A percentile compares a stretch with the other conserved stretches of the same genome.
Conservation (phyloP, 2,113 vertebrate genomes). For the Nettapus auritus region DNA sequence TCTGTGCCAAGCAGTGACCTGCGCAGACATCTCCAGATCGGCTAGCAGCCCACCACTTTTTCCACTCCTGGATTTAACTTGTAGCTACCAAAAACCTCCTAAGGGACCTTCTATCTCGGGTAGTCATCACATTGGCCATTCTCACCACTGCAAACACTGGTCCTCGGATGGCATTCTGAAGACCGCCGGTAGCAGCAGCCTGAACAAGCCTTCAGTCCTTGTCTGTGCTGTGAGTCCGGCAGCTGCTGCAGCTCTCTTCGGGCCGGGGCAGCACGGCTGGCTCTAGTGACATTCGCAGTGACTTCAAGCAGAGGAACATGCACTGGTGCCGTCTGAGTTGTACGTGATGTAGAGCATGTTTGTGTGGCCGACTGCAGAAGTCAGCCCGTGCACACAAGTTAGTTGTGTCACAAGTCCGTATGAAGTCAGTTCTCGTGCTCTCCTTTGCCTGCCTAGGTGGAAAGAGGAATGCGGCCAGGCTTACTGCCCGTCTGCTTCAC, state of each 20-base stretch:
- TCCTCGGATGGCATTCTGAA: not conserved
- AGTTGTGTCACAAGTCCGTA: no score
- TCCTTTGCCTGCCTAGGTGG: not conserved
- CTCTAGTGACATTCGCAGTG: not conserved
- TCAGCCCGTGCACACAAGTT: not conserved
- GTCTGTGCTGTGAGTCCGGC: accelerated
- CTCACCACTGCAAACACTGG: not conserved
- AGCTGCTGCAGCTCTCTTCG: not conserved
- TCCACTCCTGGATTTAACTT: not conserved
- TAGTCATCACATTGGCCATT: not conserved
- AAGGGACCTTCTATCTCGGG: not conserved
- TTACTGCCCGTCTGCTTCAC: accelerated
- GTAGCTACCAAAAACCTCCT: not conserved
- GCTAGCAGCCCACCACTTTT: not conserved
- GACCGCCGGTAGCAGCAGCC: not conserved
- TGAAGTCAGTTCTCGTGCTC: not conserved
- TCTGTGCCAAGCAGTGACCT: not conserved
- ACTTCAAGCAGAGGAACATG: not conserved
- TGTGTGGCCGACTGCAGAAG: not conserved
- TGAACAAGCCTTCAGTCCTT: not conserved
- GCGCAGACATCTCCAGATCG: not conserved
- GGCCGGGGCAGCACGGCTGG: not conserved
- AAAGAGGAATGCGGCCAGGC: not conserved
- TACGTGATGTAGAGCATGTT: not conserved
- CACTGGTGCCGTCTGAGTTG: not conserved